Percentiles rank a stretch among this genome's conserved stretches.
Conservation (phyloP, 2,113 vertebrate genomes). For the Poecilia latipinna region DNA sequence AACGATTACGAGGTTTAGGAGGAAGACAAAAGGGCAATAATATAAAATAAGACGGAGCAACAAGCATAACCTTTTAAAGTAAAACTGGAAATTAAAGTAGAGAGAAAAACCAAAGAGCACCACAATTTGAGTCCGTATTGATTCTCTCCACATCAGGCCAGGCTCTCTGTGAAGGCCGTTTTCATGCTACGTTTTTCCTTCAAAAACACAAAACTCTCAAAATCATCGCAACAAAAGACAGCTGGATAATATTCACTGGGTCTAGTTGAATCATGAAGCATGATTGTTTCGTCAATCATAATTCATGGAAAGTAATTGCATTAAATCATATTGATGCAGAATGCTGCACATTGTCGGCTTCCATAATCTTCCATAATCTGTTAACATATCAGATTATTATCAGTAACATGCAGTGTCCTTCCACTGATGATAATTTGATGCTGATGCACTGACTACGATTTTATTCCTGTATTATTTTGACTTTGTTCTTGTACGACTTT, state of each 20-base stretch:
- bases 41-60: neutral
- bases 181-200: neutral
- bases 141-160: neutral
- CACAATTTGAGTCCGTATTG: neutral
- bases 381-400: no score
- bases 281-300: neutral
- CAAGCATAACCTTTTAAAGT: neutral
- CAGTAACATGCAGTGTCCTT: no score
- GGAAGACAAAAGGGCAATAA: neutral
- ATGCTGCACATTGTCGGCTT: neutral
- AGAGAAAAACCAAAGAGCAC: neutral
- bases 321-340: neutral
- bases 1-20: neutral
- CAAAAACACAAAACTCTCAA: neutral
- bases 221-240: neutral
- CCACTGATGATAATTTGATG: no score
- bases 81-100: neutral
- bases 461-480: no score
- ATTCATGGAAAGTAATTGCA: neutral
- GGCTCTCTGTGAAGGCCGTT: neutral
- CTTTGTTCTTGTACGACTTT: no score
- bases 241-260: neutral
- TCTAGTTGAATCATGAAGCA: neutral
- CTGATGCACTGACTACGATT: no score
- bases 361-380: neutral